Percentiles rank a stretch among this genome's conserved stretches.
Evolutionary conservation across 2,113 vertebrate species (phyloP).

Genomic region (Sphyrna mokarran): DNA sequence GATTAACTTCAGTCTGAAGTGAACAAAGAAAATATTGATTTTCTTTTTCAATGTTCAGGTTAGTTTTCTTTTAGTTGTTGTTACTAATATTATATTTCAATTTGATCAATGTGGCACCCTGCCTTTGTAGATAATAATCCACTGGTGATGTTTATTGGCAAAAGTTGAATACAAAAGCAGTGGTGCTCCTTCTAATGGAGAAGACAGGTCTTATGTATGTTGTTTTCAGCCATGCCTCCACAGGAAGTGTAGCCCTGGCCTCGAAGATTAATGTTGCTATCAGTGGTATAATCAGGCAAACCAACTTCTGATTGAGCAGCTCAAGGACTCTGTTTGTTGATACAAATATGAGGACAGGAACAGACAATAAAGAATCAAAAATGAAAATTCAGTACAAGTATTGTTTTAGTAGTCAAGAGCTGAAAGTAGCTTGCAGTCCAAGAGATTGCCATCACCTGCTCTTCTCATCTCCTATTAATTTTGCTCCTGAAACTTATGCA

Average conservation of each 20-base stretch:
- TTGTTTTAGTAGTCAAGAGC: not conserved
- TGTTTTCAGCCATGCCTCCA: not conserved
- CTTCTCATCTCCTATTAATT: not conserved
- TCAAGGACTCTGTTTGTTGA: not conserved
- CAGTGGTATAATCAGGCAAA: not conserved
- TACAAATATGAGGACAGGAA: not conserved
- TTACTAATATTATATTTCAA: not conserved
- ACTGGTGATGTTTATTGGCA: not conserved
- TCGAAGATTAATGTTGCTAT: not conserved
- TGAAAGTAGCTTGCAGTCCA: not conserved
- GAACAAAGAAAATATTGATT: not conserved
- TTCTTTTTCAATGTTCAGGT: not conserved
- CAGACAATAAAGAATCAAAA: constrained; percentile 6
- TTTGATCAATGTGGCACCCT: not conserved
- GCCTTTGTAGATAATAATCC: not conserved
- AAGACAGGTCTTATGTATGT: not conserved
- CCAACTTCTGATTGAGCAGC: not conserved
- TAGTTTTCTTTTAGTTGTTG: not conserved
- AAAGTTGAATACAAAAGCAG: not conserved
- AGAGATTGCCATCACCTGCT: not conserved
- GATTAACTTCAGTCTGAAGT: not conserved
- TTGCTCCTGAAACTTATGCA: not conserved
- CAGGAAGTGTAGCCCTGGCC: not conserved
- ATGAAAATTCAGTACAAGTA: not conserved
- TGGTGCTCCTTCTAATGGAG: not conserved